Conservation (phyloP, 2,113 vertebrate genomes). For the Mastomys coucha region DNA sequence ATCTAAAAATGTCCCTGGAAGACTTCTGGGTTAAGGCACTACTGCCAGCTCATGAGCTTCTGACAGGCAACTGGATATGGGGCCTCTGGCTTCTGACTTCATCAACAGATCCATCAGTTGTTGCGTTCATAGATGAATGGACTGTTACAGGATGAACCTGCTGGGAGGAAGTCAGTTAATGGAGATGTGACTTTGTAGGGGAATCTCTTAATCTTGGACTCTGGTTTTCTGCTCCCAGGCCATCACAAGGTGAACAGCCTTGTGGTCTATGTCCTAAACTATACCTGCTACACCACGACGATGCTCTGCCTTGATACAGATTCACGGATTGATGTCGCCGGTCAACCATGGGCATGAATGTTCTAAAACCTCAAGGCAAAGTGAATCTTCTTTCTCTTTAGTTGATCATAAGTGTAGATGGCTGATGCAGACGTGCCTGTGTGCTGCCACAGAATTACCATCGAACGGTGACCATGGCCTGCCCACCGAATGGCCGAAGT, state of each 20-base stretch:
- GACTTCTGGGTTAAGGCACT: not conserved
- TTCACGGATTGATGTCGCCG: not conserved
- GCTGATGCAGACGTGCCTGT: not conserved
- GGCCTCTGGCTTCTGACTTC: not conserved
- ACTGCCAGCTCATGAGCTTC: not conserved
- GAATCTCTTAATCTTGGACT: not conserved
- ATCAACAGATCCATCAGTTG: not conserved
- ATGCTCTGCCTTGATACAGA: not conserved
- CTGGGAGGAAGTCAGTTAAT: not conserved
- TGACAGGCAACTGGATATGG: not conserved
- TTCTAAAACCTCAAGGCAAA: not conserved
- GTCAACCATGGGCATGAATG: not conserved
- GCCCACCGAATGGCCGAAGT: too few species aligned
- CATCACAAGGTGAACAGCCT: not conserved
- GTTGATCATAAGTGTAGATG: not conserved
- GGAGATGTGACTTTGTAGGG: not conserved
- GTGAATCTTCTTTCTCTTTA: not conserved
- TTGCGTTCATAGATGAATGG: not conserved
- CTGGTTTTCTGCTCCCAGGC: not conserved
- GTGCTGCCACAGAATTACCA: not conserved
- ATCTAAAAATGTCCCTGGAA: not conserved
- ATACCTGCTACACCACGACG: rapidly evolving
- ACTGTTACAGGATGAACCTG: not conserved
- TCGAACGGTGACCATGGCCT: not conserved
- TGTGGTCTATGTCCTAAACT: not conserved